Evolutionary conservation across 1,140 invertebrate species (phyloP).

Genomic region (Drusus annulatus): DNA sequence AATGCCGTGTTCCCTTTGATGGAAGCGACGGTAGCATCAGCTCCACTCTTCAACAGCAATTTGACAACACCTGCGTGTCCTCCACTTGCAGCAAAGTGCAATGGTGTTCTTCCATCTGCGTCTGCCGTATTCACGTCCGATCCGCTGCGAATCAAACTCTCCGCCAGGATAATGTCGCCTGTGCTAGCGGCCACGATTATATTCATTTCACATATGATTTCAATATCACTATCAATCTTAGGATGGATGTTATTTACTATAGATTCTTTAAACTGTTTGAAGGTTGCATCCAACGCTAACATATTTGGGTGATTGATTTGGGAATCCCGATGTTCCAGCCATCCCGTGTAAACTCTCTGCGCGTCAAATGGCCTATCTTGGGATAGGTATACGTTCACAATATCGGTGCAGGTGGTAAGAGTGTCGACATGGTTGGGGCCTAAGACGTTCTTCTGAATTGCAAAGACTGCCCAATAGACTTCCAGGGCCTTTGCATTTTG

Average conservation of each 20-base stretch:
- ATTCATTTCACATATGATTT: not conserved
- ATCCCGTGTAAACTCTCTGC: not conserved
- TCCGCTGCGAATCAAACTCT: not conserved
- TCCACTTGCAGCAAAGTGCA: not conserved
- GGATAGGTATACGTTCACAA: not conserved
- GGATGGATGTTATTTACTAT: not conserved
- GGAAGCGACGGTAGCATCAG: not conserved
- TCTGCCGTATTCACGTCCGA: constrained; percentile 6
- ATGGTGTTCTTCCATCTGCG: not conserved
- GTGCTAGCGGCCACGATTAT: not conserved
- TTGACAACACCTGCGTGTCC: not conserved
- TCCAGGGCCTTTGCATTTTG: not conserved
- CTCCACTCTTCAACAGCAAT: not conserved
- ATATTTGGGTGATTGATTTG: not conserved
- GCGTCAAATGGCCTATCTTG: too few relatives aligned
- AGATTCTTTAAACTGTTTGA: too few relatives aligned
- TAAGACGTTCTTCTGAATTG: not conserved
- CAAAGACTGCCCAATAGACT: not conserved
- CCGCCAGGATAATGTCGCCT: not conserved
- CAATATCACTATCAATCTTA: too few relatives aligned
- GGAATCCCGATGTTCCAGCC: not conserved
- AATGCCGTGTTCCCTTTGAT: not conserved
- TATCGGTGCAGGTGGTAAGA: not conserved
- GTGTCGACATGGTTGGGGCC: not conserved
- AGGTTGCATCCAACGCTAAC: not conserved